Evolutionary conservation across 2,113 vertebrate species (phyloP).

Genomic region (Cynocephalus volans): DNA sequence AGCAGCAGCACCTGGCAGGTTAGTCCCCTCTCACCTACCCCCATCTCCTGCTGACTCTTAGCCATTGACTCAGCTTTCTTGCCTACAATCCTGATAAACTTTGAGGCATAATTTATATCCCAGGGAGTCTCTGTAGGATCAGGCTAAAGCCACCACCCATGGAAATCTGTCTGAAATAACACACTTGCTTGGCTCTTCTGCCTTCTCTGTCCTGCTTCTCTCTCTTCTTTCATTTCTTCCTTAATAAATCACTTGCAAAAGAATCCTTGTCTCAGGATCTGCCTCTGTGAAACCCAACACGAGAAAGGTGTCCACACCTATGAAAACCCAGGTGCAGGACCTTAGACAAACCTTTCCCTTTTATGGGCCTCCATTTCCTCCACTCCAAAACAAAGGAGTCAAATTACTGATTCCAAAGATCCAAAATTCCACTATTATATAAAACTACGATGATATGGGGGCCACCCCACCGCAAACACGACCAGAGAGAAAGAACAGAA

Average conservation of each 20-base stretch:
- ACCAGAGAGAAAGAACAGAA: neutral
- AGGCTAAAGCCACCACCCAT: neutral
- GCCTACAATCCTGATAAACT: neutral
- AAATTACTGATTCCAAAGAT: neutral
- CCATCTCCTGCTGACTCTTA: neutral
- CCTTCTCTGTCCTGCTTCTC: neutral
- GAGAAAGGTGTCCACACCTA: neutral
- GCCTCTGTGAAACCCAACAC: neutral
- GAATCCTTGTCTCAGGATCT: neutral
- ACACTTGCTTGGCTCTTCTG: neutral
- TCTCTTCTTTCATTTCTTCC: neutral
- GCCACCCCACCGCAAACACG: no score
- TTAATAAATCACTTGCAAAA: neutral
- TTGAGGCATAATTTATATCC: neutral
- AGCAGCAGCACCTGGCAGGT: neutral
- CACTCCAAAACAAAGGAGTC: neutral
- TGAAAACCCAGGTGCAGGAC: neutral
- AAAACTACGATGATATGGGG: neutral
- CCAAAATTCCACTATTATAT: neutral
- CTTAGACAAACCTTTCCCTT: neutral
- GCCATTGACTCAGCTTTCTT: neutral
- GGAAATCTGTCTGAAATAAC: neutral
- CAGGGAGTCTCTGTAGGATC: neutral
- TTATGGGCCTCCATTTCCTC: neutral
- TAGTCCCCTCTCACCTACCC: neutral